Percentiles rank a stretch among this genome's conserved stretches.
These are phyloP conservation scores for Andricus quercusramuli DNA, from an alignment of 2,888 invertebrate species.

Conservation along the genomic window DNA sequence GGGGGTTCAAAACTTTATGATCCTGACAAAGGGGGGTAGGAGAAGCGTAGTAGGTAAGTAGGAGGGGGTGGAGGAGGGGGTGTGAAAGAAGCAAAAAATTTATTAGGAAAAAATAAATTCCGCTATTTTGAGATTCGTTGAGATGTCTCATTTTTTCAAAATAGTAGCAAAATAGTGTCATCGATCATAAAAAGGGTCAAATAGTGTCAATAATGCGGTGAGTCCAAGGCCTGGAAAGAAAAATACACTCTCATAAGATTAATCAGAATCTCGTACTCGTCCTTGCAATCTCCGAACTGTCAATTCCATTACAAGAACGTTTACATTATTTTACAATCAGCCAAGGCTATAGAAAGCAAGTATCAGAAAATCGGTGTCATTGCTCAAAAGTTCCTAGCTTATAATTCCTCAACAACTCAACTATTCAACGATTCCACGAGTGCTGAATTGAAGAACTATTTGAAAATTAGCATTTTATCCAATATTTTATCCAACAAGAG, in stretches of 20 bases:
- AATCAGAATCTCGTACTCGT: slow-evolving; percentile 23
- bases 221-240: too few species aligned
- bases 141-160: too few species aligned
- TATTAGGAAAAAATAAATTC: too few species aligned
- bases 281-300: slow-evolving; percentile 37
- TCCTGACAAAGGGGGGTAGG: too few species aligned
- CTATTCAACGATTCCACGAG: slow-evolving; percentile 15
- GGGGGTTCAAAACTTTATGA: too few species aligned
- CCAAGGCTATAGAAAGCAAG: slow-evolving; percentile 33
- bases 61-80: too few species aligned
- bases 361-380: slow-evolving; percentile 34
- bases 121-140: too few species aligned
- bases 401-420: slow-evolving; percentile 14
- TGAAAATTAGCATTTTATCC: not conserved
- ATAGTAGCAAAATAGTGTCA: too few species aligned
- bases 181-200: too few species aligned
- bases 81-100: too few species aligned
- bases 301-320: slow-evolving; percentile 34
- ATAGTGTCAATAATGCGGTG: too few species aligned
- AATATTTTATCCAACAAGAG: not conserved
- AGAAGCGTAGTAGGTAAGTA: too few species aligned
- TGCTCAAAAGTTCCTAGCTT: slow-evolving; percentile 12
- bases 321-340: slow-evolving; percentile 36
- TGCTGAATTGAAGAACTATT: not conserved
- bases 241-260: not conserved